Evolutionary conservation across 1,140 invertebrate species (phyloP).

Genomic region (Drosophila orena): DNA sequence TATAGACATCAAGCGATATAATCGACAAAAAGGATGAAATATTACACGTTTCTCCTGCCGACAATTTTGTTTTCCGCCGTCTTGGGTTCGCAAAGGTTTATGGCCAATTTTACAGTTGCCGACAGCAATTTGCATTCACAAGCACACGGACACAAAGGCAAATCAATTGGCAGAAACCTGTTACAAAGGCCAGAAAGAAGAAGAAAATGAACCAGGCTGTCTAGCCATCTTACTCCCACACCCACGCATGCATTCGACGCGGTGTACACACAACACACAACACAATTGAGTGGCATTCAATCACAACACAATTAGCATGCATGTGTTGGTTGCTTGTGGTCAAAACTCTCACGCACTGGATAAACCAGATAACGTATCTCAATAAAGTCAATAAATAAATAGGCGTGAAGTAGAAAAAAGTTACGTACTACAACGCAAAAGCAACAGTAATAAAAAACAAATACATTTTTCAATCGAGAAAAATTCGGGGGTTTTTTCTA

Average conservation of each 20-base stretch:
- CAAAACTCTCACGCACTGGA: conserved; percentile 45
- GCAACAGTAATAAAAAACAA: conserved; percentile 1
- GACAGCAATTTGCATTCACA: conserved; percentile 49
- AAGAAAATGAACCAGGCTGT: conserved; percentile 19
- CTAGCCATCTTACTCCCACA: conserved; percentile 27
- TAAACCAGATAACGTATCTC: conserved; percentile 42
- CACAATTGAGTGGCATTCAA: conserved; percentile 68
- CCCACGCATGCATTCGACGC: conserved; percentile 34
- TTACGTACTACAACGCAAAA: conserved; percentile 12
- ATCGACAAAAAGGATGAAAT: conserved; percentile 40
- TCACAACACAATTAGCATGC: conserved; percentile 75
- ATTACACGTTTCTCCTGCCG: conserved; percentile 29
- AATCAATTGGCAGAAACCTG: conserved; percentile 54
- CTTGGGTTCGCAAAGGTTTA: conserved; percentile 24
- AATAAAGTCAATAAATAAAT: conserved; percentile 39
- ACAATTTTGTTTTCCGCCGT: conserved; percentile 14
- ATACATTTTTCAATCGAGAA: neutral
- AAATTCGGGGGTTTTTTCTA: neutral
- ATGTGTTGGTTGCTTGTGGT: conserved; percentile 19
- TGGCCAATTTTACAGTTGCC: conserved; percentile 37
- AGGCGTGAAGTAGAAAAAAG: conserved; percentile 17
- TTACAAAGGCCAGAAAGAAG: conserved; percentile 32
- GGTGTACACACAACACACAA: neutral
- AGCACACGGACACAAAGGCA: conserved; percentile 1
- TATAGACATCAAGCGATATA: neutral